Conservation (phyloP, 2,797 vertebrate species). For the Notamacropus eugenii region DNA sequence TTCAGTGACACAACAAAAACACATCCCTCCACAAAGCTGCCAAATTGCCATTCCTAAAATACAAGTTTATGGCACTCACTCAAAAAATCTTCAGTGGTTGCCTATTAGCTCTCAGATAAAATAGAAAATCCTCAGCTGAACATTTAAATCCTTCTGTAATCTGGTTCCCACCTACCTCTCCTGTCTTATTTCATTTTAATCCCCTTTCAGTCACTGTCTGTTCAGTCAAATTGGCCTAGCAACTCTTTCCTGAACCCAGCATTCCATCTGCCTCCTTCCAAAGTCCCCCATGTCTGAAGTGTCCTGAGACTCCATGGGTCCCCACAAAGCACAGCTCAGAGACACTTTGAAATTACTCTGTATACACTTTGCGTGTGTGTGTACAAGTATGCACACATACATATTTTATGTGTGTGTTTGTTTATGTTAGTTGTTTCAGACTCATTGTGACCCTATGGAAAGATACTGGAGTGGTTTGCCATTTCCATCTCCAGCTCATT, state of each 20-base stretch:
- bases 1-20: constrained; percentile 30
- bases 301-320: neutral
- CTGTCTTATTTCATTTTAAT: neutral
- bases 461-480: neutral
- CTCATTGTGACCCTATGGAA: neutral
- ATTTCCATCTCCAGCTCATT: neutral
- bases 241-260: neutral
- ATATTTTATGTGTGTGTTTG: neutral
- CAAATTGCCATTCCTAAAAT: neutral
- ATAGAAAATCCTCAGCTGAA: neutral
- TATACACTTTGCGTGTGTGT: neutral
- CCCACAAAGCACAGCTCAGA: neutral
- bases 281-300: neutral
- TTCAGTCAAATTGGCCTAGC: neutral
- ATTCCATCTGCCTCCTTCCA: neutral
- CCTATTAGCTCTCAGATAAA: neutral
- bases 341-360: neutral
- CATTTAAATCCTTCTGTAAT: neutral
- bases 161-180: neutral
- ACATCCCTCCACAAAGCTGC: neutral
- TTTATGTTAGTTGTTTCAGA: neutral
- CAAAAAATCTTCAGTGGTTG: neutral
- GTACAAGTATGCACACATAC: too few species aligned
- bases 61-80: neutral
- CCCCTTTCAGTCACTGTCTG: neutral